These are phyloP conservation scores for Prolemur simus DNA, from an alignment of 2,113 vertebrate species.

Conservation along the genomic window DNA sequence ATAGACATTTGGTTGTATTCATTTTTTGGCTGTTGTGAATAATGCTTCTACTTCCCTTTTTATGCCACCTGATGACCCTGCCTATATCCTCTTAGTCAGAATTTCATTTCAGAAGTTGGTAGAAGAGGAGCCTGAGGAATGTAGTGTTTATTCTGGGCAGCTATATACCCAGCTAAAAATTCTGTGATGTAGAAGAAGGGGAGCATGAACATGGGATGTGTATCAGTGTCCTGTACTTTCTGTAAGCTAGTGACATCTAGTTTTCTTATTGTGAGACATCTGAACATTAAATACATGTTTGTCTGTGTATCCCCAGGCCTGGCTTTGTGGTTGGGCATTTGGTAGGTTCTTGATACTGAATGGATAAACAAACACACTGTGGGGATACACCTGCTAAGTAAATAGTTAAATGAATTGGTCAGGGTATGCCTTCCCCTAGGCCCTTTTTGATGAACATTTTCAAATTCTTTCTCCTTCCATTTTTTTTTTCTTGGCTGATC, in stretches of 20 bases:
- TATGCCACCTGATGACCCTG: not conserved
- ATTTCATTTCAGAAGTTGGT: not conserved
- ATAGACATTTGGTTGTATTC: too few relatives aligned
- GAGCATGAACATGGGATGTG: not conserved
- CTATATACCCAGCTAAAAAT: not conserved
- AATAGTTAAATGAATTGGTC: not conserved
- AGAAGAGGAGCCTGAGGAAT: not conserved
- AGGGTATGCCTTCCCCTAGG: not conserved
- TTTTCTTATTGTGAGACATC: not conserved
- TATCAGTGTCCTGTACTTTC: not conserved
- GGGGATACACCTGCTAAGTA: not conserved
- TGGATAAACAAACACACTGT: not conserved
- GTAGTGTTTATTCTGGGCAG: not conserved
- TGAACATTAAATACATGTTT: not conserved
- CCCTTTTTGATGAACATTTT: not conserved
- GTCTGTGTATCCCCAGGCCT: not conserved
- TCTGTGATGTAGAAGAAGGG: not conserved
- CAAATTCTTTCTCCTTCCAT: not conserved
- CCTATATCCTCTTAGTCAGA: not conserved
- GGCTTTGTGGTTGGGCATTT: not conserved
- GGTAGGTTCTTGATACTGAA: not conserved
- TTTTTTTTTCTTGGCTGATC: not conserved
- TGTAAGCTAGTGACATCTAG: not conserved
- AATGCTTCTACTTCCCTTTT: too few relatives aligned
- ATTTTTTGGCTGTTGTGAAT: too few relatives aligned